phyloP scores from a whole-genome alignment of 2,113 vertebrate genomes.

The Centropristis striata region DNA sequence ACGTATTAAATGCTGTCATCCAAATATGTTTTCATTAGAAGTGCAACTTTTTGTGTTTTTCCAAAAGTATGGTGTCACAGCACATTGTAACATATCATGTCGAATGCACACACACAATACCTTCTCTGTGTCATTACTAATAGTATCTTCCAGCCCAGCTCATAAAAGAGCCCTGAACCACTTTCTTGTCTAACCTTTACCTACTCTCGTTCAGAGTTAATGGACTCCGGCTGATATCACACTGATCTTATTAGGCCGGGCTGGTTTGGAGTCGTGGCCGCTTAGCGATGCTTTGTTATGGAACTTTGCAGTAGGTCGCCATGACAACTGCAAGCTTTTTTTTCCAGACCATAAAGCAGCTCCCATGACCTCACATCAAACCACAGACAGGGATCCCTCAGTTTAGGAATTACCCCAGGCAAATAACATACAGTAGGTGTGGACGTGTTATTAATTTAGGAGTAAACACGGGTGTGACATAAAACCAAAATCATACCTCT shows the following conservation, averaged over 20 bases:
- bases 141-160: conserved; percentile 41
- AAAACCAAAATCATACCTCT: neutral
- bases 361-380: conserved; percentile 73
- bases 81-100: no score
- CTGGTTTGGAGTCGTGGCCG: conserved; percentile 68
- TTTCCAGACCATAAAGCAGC: conserved; percentile 65
- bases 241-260: conserved; percentile 72
- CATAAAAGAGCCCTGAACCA: conserved; percentile 35
- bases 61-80: neutral
- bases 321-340: conserved; percentile 67
- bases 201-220: conserved; percentile 53
- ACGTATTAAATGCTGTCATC: neutral
- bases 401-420: conserved; percentile 23
- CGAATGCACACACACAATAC: neutral
- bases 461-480: conserved; percentile 15
- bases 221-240: conserved; percentile 71
- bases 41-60: conserved; percentile 11
- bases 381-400: conserved; percentile 53
- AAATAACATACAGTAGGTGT: conserved; percentile 28
- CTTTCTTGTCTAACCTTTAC: conserved; percentile 36
- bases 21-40: neutral
- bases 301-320: conserved; percentile 66
- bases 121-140: conserved; percentile 10
- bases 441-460: conserved; percentile 26
- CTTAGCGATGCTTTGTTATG: conserved; percentile 79